These are phyloP conservation scores for Ardeotis arabs DNA, from an alignment of 2,113 vertebrate genomes.

Conservation along the genomic window DNA sequence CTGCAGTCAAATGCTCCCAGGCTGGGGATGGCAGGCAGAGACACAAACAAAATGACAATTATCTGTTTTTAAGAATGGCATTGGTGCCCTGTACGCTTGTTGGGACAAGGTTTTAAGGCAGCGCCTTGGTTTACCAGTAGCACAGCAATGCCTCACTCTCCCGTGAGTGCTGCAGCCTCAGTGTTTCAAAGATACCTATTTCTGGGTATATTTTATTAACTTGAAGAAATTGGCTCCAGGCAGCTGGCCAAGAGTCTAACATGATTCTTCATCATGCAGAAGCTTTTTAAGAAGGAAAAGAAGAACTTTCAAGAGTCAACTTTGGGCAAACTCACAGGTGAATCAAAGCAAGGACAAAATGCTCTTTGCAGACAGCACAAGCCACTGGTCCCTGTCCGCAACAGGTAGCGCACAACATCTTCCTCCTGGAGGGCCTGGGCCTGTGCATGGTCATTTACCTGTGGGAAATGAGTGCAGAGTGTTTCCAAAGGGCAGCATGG, in stretches of 20 bases:
- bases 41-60: neutral
- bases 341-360: neutral
- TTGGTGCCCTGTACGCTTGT: neutral
- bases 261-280: neutral
- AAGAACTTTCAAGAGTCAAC: neutral
- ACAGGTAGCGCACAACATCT: neutral
- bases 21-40: neutral
- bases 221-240: neutral
- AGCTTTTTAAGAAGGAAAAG: neutral
- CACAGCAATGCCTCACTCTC: neutral
- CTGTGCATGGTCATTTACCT: neutral
- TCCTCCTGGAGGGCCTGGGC: neutral
- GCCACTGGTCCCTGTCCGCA: fast-evolving
- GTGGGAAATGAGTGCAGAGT: neutral
- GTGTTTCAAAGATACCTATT: neutral
- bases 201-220: neutral
- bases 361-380: neutral
- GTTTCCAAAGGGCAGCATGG: neutral
- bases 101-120: neutral
- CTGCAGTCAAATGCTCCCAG: neutral
- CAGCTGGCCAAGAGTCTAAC: neutral
- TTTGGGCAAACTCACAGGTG: neutral
- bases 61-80: fast-evolving
- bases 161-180: neutral
- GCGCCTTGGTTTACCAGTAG: neutral